These are phyloP conservation scores for Lordiphosa fenestrarum DNA, from an alignment of 2,888 invertebrate species.

Conservation along the genomic window DNA sequence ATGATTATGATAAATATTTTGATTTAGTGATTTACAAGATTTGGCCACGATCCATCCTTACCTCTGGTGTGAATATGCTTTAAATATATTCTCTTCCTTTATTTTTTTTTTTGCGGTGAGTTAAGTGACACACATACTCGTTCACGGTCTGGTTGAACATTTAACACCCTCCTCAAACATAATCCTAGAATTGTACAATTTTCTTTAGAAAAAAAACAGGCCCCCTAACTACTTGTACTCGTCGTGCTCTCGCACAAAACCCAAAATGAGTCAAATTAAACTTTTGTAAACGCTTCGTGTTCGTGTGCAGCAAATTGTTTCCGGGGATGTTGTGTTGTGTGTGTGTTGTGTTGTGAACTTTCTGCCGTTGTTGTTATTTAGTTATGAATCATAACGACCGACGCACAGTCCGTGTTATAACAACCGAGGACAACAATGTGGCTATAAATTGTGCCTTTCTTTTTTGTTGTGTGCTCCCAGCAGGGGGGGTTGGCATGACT, in stretches of 20 bases:
- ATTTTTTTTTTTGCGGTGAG: too few relatives aligned
- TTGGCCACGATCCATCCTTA: too few relatives aligned
- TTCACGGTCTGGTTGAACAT: too few relatives aligned
- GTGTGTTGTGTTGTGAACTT: conserved; percentile 40
- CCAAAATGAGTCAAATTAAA: conserved; percentile 61
- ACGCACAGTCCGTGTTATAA: conserved; percentile 34
- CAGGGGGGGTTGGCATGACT: conserved; percentile 32
- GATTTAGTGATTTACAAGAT: too few relatives aligned
- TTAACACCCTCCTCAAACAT: too few relatives aligned
- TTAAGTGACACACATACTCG: too few relatives aligned
- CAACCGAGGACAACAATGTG: conserved; percentile 25
- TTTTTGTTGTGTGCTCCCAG: conserved; percentile 5
- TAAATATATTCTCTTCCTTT: too few relatives aligned
- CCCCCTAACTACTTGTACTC: conserved; percentile 8
- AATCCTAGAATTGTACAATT: too few relatives aligned
- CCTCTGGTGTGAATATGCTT: too few relatives aligned
- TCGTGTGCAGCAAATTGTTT: conserved; percentile 72
- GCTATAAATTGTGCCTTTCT: conserved; percentile 57
- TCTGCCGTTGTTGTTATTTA: conserved; percentile 46
- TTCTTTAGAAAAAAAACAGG: conserved; percentile 1
- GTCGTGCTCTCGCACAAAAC: not conserved
- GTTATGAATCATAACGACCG: conserved; percentile 68
- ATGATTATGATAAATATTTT: too few relatives aligned
- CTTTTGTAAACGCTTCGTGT: conserved; percentile 63
- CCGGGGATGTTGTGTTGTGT: conserved; percentile 71